A percentile compares a stretch with the other conserved stretches of the same genome.
phyloP scores from a whole-genome alignment of 2,888 invertebrate species.

The Brenthis daphne region DNA sequence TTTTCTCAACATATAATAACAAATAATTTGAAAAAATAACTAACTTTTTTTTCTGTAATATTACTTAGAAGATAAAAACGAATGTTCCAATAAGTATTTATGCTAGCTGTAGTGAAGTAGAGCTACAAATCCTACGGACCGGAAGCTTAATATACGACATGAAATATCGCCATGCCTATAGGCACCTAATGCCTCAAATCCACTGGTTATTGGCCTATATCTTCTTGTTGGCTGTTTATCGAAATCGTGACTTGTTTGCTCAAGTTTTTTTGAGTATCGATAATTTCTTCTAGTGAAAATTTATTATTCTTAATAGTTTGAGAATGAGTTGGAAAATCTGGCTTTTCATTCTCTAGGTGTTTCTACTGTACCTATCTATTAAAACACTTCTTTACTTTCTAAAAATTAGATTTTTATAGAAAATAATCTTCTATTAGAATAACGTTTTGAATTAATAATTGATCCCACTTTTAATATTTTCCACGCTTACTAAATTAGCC shows the following conservation, averaged over 20 bases:
- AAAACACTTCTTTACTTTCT: neutral
- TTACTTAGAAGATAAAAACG: neutral
- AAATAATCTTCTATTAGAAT: too few species aligned
- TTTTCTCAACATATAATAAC: too few species aligned
- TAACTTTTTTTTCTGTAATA: too few species aligned
- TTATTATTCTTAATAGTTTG: slow-evolving; percentile 41
- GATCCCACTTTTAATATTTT: too few species aligned
- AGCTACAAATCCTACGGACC: slow-evolving; percentile 14
- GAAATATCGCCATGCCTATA: slow-evolving; percentile 58
- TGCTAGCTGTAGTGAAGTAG: slow-evolving; percentile 1
- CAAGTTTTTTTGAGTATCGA: slow-evolving; percentile 43
- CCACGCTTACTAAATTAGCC: too few species aligned
- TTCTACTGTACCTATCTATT: neutral
- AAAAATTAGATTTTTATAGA: slow-evolving; percentile 1
- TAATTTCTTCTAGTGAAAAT: slow-evolving; percentile 36
- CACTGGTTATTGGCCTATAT: slow-evolving; percentile 52
- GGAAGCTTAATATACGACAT: slow-evolving; percentile 44
- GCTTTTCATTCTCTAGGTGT: slow-evolving; percentile 4
- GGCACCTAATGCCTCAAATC: slow-evolving; percentile 55
- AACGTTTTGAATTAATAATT: too few species aligned
- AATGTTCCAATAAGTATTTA: neutral
- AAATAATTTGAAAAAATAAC: too few species aligned
- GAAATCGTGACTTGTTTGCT: slow-evolving; percentile 67
- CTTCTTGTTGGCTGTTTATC: slow-evolving; percentile 64
- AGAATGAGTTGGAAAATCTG: neutral